Evolutionary conservation across 1,140 invertebrate species (phyloP).

Genomic region (Eurosta solidaginis): DNA sequence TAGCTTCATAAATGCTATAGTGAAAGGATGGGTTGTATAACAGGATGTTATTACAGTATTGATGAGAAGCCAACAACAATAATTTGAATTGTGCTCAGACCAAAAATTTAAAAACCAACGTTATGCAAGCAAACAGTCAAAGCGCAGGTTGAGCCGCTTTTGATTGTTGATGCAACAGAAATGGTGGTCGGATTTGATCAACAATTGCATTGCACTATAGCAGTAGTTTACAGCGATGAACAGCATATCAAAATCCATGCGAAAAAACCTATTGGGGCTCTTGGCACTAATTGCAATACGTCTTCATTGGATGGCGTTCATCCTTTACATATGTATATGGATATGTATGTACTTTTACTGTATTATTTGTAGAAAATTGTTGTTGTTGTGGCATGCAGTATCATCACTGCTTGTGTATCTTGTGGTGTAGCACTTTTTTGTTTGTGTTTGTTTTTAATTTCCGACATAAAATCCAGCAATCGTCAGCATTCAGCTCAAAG

Average conservation of each 20-base stretch:
- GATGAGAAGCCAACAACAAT: background rate
- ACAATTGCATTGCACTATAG: background rate
- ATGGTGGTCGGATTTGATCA: background rate
- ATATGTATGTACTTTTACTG: too few species aligned
- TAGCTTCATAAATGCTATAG: background rate
- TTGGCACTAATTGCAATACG: too few species aligned
- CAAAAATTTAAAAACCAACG: background rate
- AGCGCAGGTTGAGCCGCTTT: background rate
- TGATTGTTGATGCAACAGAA: background rate
- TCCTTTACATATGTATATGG: too few species aligned
- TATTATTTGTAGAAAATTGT: too few species aligned
- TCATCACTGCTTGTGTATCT: conserved; percentile 17
- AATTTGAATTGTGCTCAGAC: background rate
- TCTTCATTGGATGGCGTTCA: too few species aligned
- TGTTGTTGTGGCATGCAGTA: background rate
- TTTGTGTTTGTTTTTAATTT: conserved; percentile 28
- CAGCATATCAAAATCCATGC: background rate
- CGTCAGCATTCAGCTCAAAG: background rate
- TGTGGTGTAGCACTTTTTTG: background rate
- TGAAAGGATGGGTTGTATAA: background rate
- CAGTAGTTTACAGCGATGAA: background rate
- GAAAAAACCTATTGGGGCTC: background rate
- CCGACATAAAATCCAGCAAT: conserved; percentile 7
- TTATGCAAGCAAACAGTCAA: background rate
- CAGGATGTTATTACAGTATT: background rate